Conservation (phyloP, 2,797 vertebrate genomes). For the Chanos chanos region DNA sequence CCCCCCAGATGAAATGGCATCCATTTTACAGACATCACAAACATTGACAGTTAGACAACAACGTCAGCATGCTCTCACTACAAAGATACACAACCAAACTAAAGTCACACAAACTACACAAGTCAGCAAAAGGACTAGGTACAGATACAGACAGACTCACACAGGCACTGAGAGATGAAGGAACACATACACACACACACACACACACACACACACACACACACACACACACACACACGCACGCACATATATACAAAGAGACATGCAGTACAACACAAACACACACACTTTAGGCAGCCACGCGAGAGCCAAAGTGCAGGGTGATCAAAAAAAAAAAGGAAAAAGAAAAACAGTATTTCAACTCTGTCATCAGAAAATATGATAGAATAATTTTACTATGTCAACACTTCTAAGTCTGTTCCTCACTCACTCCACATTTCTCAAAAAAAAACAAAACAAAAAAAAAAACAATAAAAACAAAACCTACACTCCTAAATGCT, state of each 20-base stretch:
- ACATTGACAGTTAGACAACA: not conserved
- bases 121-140: too few species aligned
- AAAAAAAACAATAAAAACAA: too few species aligned
- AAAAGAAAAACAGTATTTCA: not conserved
- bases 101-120: too few species aligned
- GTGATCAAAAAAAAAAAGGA: slow-evolving; percentile 35
- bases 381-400: slow-evolving; percentile 26
- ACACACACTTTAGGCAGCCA: not conserved
- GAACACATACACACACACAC: not conserved
- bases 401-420: too few species aligned
- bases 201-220: not conserved
- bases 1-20: too few species aligned
- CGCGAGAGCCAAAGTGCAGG: slow-evolving; percentile 52
- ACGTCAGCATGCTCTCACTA: too few species aligned
- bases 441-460: too few species aligned
- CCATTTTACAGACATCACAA: not conserved
- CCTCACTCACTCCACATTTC: too few species aligned
- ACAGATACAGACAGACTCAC: not conserved
- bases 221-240: not conserved
- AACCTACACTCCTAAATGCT: slow-evolving; percentile 11
- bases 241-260: slow-evolving; percentile 35
- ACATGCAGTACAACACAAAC: slow-evolving; percentile 35
- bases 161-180: not conserved
- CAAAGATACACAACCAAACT: not conserved
- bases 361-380: slow-evolving; percentile 42